A percentile compares a stretch with the other conserved stretches of the same genome.
phyloP scores from a whole-genome alignment of 2,113 vertebrate genomes.

The Aix galericulata region DNA sequence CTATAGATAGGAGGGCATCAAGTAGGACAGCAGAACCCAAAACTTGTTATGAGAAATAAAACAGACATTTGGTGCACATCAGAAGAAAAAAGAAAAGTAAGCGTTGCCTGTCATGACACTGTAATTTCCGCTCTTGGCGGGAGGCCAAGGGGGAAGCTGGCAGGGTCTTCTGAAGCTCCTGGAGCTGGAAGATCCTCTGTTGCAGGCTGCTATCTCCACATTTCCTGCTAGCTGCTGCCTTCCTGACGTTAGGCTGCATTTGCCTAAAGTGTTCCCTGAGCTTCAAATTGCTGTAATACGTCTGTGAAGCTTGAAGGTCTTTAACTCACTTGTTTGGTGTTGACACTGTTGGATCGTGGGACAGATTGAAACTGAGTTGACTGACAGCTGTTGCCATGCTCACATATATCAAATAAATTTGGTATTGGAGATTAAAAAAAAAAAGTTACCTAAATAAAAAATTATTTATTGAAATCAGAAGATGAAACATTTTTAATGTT shows the following conservation, averaged over 20 bases:
- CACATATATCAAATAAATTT: not conserved
- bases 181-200: not conserved
- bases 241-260: not conserved
- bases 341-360: not conserved
- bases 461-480: not conserved
- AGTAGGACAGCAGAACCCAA: not conserved
- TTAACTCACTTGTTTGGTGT: not conserved
- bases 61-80: not conserved
- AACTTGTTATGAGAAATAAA: not conserved
- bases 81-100: not conserved
- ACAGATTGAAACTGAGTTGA: not conserved
- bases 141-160: rapidly evolving
- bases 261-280: not conserved
- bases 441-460: not conserved
- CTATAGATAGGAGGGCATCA: not conserved
- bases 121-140: not conserved
- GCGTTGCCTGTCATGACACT: not conserved
- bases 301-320: not conserved
- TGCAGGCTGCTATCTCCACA: not conserved
- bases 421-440: not conserved
- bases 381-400: not conserved
- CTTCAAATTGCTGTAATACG: not conserved
- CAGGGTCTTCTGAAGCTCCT: not conserved
- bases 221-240: not conserved
- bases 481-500: not conserved